Base-by-base conservation (phyloP, 2,113 vertebrate genomes). In the Labeo catla region DNA sequence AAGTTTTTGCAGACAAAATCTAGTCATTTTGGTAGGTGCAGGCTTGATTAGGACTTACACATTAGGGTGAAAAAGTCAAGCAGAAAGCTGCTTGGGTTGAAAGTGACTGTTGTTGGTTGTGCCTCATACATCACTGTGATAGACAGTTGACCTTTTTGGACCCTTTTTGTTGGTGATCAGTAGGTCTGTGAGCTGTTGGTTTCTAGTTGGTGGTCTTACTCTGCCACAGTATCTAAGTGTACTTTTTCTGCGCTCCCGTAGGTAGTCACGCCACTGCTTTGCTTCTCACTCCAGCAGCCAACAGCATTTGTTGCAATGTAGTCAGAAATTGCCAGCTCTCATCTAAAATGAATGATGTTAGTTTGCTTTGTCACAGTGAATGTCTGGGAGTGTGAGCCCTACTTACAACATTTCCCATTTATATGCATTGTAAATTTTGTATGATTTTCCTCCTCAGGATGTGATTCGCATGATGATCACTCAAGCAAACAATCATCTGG, bases 401-500 rank as follows among this genome's bases (percentile, higher is more conserved):
- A 1, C 13, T 52, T 21, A 3, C 6, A 2, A 21, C 21, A 45
- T 16, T 34, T 16, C 47, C 2, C 39, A 10, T n/a, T 13, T 45
- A 49, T 10, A 16, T 23, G 2, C 45, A 23, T n/a, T n/a, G 39
- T 45, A n/a, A 21, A 45, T n/a, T 21, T n/a, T 36, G 21, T 28
- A 34, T 70, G 16, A 11, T 15, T 45, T 8, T 7, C 81, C 82
- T 1, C 0, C 21, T 19, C 86, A 99, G 98, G 97, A 97, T 65
- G 92, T 95, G 0, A 92, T 99, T 89, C 95, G 96, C 68, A 99
- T 99, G 97, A 99, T 99, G 98, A 94, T 99, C 81, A 97, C 95
- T 50, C 97, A 98, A 65, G 98, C 97, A 23, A 95, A 94, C 57
- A 96, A 95, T 88, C 98, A 99, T 21, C 95, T 99, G 39, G 94